Percentiles rank a stretch among this genome's conserved stretches.
Conservation (phyloP, 2,797 vertebrate species). For the Poecilia velifera region DNA sequence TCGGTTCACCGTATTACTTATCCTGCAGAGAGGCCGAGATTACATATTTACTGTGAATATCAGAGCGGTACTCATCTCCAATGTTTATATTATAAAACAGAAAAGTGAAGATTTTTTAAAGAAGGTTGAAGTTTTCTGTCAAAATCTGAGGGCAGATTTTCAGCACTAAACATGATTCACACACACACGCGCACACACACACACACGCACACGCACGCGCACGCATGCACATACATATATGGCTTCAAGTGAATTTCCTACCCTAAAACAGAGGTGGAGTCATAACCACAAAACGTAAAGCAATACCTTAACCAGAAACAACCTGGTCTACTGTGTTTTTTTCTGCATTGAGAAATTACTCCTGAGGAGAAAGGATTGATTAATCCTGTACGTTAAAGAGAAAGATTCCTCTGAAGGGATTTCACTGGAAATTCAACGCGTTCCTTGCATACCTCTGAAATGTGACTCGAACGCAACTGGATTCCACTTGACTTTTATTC, state of each 20-base stretch:
- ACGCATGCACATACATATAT: no score
- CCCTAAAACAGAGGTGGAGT: neutral
- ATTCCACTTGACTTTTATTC: neutral
- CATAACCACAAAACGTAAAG: neutral
- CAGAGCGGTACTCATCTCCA: neutral
- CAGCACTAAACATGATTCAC: no score
- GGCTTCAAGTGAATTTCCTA: neutral
- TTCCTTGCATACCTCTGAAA: neutral
- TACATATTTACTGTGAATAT: neutral
- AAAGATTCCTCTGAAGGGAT: conserved; percentile 2
- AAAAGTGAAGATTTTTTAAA: neutral
- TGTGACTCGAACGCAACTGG: neutral
- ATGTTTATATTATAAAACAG: neutral
- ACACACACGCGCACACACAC: no score
- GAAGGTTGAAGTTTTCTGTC: neutral
- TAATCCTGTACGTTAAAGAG: neutral
- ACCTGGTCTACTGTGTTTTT: neutral
- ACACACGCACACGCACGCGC: no score
- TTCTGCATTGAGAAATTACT: neutral
- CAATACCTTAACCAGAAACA: conserved; percentile 10
- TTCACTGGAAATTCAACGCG: conserved; percentile 4
- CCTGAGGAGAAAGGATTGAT: conserved; percentile 8
- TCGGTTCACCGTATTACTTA: neutral
- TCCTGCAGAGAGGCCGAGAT: neutral
- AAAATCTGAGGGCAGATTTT: neutral